Base-by-base conservation (phyloP, 2,113 vertebrate genomes). In the Dipodomys spectabilis region DNA sequence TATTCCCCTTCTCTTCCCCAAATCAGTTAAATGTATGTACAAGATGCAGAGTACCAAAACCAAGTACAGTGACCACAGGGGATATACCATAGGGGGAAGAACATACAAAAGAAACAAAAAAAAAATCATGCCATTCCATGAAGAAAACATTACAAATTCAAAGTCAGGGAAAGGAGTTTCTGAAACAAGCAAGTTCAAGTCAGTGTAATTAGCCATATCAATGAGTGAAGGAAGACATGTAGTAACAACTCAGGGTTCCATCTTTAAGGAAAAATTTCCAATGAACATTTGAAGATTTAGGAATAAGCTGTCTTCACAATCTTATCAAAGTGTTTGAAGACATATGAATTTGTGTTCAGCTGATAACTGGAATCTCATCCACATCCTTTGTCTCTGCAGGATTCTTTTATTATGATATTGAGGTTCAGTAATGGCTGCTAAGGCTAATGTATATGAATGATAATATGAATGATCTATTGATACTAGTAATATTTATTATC, bases 171-270 rank as follows among this genome's bases (percentile, higher is more conserved):
- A 84, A 80, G 16, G 13, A 81, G 25, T 6, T 7, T 77, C 19
- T 60, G 53, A 82, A 86, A 92, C 68, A 92, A 82, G 22, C 49
- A 7, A 81, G 39, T 74, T 22, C 71, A 65, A 89, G 88, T 85
- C 22, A 85, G n/a, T 25, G 32, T 49, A 87, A 78, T 79, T 72
- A 69, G 60, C 30, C 9, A 39, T 45, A 86, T 49, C 83, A 82
- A 65, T 65, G 27, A 69, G 18, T 74, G 49, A 90, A 64, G 32
- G 2, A 30, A 69, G 28, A 78, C n/a, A 57, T 82, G 2, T 45
- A 73, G 49, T 62, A 92, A 68, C 3, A 75, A 85, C 5, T 9
- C 30, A 15, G 32, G 25, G 18, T 19, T 89, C 23, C 71, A 49
- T 3, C 16, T 5, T 82, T 65, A 23, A 62, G 22, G 77, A 78